Conservation (phyloP, 2,113 vertebrate species). For the Tragulus kanchil region DNA sequence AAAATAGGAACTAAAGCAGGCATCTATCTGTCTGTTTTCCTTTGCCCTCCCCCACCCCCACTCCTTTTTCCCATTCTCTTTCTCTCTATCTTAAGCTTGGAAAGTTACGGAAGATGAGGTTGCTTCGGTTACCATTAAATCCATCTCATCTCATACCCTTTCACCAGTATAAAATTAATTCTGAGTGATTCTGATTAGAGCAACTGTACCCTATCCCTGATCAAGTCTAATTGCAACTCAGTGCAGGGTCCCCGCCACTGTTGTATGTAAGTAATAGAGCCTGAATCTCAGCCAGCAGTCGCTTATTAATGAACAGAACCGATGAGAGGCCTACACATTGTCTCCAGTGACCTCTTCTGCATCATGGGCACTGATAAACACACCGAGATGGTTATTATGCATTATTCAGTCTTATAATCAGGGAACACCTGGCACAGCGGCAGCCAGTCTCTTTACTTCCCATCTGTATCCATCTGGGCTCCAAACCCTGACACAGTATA, state of each 20-base stretch:
- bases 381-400: constrained; percentile 82
- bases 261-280: constrained; percentile 80
- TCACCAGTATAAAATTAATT: constrained; percentile 85
- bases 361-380: constrained; percentile 85
- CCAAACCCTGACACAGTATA: constrained; percentile 4
- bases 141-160: constrained; percentile 72
- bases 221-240: constrained; percentile 86
- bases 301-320: constrained; percentile 83
- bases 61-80: neutral
- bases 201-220: constrained; percentile 75
- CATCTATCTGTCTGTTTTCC: neutral
- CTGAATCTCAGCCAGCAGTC: constrained; percentile 75
- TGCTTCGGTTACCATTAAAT: constrained; percentile 82
- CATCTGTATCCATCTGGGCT: constrained; percentile 77
- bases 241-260: constrained; percentile 65
- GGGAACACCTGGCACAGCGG: constrained; percentile 86
- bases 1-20: constrained; percentile 50
- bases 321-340: constrained; percentile 79
- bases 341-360: constrained; percentile 86
- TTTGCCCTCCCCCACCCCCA: neutral
- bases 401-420: constrained; percentile 87
- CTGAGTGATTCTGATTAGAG: constrained; percentile 81
- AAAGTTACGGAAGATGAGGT: constrained; percentile 60
- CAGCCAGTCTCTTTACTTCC: constrained; percentile 80
- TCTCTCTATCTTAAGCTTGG: constrained; percentile 23